phyloP scores from a whole-genome alignment of 2,113 vertebrate genomes.

The Actenoides lindsayi region DNA sequence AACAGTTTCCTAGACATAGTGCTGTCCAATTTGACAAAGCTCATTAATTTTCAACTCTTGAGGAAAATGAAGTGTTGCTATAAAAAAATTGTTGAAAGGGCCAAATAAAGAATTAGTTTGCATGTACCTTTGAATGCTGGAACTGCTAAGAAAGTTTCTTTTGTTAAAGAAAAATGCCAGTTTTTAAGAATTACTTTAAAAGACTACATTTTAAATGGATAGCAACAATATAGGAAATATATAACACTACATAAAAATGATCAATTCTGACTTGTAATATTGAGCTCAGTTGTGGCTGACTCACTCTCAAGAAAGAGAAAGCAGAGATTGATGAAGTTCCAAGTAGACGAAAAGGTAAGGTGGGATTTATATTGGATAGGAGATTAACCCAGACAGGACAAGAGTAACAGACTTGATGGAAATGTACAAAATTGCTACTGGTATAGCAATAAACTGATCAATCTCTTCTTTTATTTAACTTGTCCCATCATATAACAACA shows the following conservation, averaged over 20 bases:
- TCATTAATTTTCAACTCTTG: slow-evolving; percentile 39
- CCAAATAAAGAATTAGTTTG: slow-evolving; percentile 22
- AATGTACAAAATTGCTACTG: slow-evolving; percentile 8
- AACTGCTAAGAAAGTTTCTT: neutral
- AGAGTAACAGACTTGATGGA: slow-evolving; percentile 29
- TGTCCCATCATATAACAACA: neutral
- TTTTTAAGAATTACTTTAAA: neutral
- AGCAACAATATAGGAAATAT: slow-evolving; percentile 1
- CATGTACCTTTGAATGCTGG: neutral
- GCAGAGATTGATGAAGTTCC: slow-evolving; percentile 36
- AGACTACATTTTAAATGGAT: neutral
- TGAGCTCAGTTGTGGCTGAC: neutral
- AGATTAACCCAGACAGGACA: slow-evolving; percentile 45
- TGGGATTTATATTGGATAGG: slow-evolving; percentile 29
- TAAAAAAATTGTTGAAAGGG: neutral
- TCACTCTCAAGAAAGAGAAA: slow-evolving; percentile 33
- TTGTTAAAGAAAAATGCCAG: neutral
- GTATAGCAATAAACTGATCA: slow-evolving; percentile 36
- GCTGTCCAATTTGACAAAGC: slow-evolving; percentile 12
- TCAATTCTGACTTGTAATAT: neutral
- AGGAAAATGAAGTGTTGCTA: slow-evolving; percentile 16
- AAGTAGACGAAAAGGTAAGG: neutral
- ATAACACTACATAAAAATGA: slow-evolving; percentile 21
- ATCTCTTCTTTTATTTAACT: slow-evolving; percentile 25
- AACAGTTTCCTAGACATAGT: slow-evolving; percentile 5